Percentiles rank a stretch among this genome's conserved stretches.
phyloP scores from a whole-genome alignment of 2,113 vertebrate species.

The Neopipo cinnamomea region DNA sequence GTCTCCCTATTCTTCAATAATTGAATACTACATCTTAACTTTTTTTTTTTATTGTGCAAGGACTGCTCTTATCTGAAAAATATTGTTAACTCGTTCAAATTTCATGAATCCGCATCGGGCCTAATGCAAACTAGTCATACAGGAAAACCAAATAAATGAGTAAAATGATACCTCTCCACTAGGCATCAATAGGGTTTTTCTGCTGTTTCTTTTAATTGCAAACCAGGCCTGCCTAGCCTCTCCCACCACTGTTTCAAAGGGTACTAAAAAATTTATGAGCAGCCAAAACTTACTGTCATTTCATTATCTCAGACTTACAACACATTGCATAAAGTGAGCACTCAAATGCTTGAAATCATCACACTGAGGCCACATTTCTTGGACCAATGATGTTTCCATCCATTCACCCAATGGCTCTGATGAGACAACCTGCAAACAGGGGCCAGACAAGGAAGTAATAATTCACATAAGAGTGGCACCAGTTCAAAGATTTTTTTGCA shows the following conservation, averaged over 20 bases:
- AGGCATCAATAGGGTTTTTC: not conserved
- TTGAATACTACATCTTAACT: not conserved
- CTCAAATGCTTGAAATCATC: not conserved
- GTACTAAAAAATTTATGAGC: not conserved
- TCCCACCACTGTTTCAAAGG: not conserved
- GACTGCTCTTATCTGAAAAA: not conserved
- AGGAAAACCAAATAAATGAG: slow-evolving; percentile 5
- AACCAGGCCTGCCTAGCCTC: not conserved
- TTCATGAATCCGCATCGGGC: not conserved
- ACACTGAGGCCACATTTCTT: not conserved
- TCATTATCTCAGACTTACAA: not conserved
- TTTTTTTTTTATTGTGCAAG: not conserved
- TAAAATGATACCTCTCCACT: not conserved
- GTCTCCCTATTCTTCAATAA: slow-evolving; percentile 16
- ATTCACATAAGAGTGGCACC: not conserved
- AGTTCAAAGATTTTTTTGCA: not conserved
- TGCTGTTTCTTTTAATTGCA: not conserved
- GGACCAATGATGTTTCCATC: not conserved
- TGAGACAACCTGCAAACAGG: not conserved
- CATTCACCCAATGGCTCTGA: not conserved
- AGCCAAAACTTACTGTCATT: not conserved
- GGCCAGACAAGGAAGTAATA: not conserved
- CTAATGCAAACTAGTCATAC: not conserved
- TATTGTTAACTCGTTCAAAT: slow-evolving; percentile 36
- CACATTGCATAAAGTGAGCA: accelerated